Evolutionary conservation across 2,888 invertebrate species (phyloP).

Genomic region (Therioaphis trifolii): DNA sequence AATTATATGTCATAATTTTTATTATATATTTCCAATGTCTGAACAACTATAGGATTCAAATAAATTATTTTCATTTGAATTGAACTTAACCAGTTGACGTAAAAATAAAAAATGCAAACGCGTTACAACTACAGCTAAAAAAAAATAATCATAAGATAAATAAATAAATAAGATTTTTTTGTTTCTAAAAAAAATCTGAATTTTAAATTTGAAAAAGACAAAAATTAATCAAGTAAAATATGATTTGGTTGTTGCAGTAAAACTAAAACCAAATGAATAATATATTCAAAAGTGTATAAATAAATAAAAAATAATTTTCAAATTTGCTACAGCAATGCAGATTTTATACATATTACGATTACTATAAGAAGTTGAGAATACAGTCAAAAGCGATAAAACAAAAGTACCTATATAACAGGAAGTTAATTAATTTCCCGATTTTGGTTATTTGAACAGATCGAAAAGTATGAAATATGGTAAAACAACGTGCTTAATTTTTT

Average conservation of each 20-base stretch:
- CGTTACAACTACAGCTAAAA: not conserved
- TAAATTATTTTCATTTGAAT: not conserved
- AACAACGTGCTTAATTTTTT: too few species aligned
- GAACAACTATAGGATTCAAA: not conserved
- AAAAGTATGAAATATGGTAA: too few species aligned
- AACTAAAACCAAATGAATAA: conserved; percentile 8
- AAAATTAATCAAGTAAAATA: conserved; percentile 15
- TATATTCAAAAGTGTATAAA: conserved; percentile 13
- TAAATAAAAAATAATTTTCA: not conserved
- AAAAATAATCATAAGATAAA: not conserved
- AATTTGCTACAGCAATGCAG: not conserved
- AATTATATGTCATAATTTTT: too few species aligned
- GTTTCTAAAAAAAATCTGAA: not conserved
- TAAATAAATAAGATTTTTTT: not conserved
- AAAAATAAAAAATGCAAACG: not conserved
- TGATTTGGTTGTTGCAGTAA: not conserved
- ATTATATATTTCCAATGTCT: not conserved
- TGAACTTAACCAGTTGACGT: not conserved
- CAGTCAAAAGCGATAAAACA: not conserved
- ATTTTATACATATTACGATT: not conserved
- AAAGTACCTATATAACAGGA: not conserved
- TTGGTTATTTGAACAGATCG: too few species aligned
- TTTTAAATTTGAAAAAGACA: conserved; percentile 24
- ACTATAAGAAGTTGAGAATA: not conserved
- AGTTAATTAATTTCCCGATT: not conserved